phyloP scores from a whole-genome alignment of 2,888 invertebrate genomes.

The Cryptophagus acutangulus region DNA sequence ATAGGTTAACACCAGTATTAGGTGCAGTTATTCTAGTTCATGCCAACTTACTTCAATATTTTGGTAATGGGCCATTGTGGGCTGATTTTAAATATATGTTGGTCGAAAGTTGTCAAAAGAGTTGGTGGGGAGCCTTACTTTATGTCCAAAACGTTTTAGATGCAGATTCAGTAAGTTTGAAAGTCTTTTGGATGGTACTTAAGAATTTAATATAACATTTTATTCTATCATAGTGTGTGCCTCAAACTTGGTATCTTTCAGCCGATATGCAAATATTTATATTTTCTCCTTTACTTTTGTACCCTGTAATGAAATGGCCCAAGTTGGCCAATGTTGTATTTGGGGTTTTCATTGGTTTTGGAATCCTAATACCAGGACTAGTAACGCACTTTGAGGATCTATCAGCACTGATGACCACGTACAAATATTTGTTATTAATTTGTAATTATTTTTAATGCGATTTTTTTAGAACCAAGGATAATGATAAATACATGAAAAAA shows the following conservation, averaged over 20 bases:
- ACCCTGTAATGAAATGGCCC: constrained; percentile 1
- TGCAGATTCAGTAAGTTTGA: background rate
- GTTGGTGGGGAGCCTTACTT: constrained; percentile 51
- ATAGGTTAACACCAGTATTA: constrained; percentile 38
- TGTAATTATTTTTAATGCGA: background rate
- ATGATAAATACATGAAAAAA: background rate
- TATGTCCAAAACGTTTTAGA: constrained; percentile 49
- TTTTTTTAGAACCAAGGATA: background rate
- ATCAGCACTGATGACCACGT: background rate
- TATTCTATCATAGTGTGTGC: constrained; percentile 2
- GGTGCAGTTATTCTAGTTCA: constrained; percentile 11
- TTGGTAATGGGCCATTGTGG: constrained; percentile 38
- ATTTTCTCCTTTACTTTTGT: constrained; percentile 18
- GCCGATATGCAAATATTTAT: constrained; percentile 25
- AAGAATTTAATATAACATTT: background rate
- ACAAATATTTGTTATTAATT: background rate
- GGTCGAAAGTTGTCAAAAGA: constrained; percentile 38
- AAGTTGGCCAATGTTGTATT: background rate
- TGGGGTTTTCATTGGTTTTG: background rate
- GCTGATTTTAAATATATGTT: constrained; percentile 12
- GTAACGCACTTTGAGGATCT: constrained; percentile 7
- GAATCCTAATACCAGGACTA: constrained; percentile 4
- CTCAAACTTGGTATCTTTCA: constrained; percentile 3
- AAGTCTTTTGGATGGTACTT: background rate
- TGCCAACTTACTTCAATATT: constrained; percentile 7